These are phyloP conservation scores for Melanargia galathea DNA, from an alignment of 2,888 invertebrate genomes.

Conservation along the genomic window DNA sequence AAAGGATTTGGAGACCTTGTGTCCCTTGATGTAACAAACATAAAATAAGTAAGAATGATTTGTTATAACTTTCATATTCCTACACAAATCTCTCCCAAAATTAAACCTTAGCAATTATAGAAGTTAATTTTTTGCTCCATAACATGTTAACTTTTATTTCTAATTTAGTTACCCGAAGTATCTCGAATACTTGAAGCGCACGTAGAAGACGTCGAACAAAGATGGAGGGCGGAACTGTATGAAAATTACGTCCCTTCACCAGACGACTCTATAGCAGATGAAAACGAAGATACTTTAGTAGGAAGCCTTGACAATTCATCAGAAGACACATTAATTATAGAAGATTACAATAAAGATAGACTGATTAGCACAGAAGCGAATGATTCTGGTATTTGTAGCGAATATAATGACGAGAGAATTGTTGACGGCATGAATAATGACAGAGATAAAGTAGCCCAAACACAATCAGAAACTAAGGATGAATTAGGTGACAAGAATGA, in stretches of 20 bases:
- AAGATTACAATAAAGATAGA: constrained; percentile 42
- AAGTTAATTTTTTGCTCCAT: too few relatives aligned
- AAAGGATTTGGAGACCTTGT: too few relatives aligned
- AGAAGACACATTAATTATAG: constrained; percentile 64
- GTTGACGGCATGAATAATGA: neutral
- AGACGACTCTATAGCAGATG: constrained; percentile 51
- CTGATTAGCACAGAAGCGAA: constrained; percentile 30
- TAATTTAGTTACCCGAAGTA: constrained; percentile 66
- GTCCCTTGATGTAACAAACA: too few relatives aligned
- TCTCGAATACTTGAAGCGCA: constrained; percentile 67
- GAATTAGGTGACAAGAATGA: constrained; percentile 15
- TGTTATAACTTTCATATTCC: neutral
- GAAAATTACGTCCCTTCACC: constrained; percentile 51
- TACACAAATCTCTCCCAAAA: neutral
- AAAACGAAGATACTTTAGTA: constrained; percentile 60
- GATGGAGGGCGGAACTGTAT: constrained; percentile 58
- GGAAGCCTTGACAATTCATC: constrained; percentile 55
- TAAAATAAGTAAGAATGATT: too few relatives aligned
- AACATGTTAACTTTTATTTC: neutral
- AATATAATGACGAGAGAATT: constrained; percentile 19
- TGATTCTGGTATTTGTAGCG: constrained; percentile 49
- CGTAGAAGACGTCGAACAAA: constrained; percentile 64
- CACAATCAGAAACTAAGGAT: neutral
- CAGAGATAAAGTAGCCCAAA: neutral
- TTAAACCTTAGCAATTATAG: too few relatives aligned